Base-by-base conservation (phyloP, 1,140 invertebrate genomes). In the Magallana angulata region DNA sequence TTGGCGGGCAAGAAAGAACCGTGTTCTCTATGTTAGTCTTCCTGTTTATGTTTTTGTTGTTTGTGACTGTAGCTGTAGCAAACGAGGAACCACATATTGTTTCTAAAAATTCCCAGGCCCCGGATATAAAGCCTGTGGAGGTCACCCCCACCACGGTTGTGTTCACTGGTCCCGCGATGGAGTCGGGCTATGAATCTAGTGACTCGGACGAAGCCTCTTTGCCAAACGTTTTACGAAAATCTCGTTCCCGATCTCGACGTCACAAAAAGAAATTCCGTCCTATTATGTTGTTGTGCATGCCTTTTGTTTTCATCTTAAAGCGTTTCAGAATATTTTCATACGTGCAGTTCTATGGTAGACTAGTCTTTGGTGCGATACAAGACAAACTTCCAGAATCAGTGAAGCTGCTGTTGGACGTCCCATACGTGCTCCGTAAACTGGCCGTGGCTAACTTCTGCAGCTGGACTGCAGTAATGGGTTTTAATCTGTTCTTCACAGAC, bases 401-500 rank as follows among this genome's bases (percentile, higher is more conserved):
- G 9, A 87, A 92, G 60, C 85, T 90, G 18, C 84, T 94, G 18
- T 89, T 93, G 36, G 89, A 92, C 18, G 90, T 95, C 24, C 95
- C 95, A 0, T 64, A 89, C 36, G 94, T 95, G 1, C 91, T 96
- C 5, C 90, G 92, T 81, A 89, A 92, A 16, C 89, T 96, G 58
- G 92, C 91, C 4, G 57, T 93, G 6, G 94, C 94, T 24, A 92
- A 94, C 82, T 94, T 94, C 90, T 95, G 91, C 85, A 92, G 92
- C 86, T 95, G 94, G 94, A 95, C 95, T 71, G 95, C 94, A 12
- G 91, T 96, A 24, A 95, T 95, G 94, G 93, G 95, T 85, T 95
- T 95, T 91, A 94, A 94, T 84, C 93, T 96, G 85, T 96, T 95
- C 90, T 96, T 94, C 90, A 95, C 95, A n/a, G 95, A 96, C 91